Evolutionary conservation across 2,888 invertebrate genomes (phyloP).

Genomic region (Mesodorylaimus sp.): DNA sequence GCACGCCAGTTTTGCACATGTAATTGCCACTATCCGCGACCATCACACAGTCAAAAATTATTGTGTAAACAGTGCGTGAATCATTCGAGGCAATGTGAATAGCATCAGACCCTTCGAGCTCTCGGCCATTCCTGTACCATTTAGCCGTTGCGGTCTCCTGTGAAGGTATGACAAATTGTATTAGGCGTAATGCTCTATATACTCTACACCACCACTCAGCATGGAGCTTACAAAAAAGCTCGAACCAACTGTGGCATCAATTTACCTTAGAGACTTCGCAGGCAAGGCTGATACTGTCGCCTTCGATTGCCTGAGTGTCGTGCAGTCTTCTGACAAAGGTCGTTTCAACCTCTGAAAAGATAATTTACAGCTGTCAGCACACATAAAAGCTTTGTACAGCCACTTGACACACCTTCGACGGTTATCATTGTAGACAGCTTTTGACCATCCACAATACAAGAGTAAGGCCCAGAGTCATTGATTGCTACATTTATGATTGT

Average conservation of each 20-base stretch:
- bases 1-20: not conserved
- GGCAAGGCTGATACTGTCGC: not conserved
- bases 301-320: not conserved
- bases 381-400: no score
- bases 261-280: not conserved
- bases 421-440: not conserved
- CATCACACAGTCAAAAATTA: not conserved
- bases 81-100: not conserved
- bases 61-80: not conserved
- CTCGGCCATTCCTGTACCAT: not conserved
- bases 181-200: no score
- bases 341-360: not conserved
- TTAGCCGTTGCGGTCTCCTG: not conserved
- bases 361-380: not conserved
- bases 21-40: not conserved
- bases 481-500: constrained; percentile 59
- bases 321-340: not conserved
- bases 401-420: not conserved
- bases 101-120: not conserved
- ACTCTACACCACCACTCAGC: no score
- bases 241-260: not conserved
- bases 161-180: not conserved
- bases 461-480: constrained; percentile 53
- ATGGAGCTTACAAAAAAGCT: not conserved
- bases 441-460: not conserved